Evolutionary conservation across 37 sponge, comb jelly and placozoan genomes (phyloP), one percentile per base, ranked within the genome.

Genomic region (Eunapius fragilis): DNA sequence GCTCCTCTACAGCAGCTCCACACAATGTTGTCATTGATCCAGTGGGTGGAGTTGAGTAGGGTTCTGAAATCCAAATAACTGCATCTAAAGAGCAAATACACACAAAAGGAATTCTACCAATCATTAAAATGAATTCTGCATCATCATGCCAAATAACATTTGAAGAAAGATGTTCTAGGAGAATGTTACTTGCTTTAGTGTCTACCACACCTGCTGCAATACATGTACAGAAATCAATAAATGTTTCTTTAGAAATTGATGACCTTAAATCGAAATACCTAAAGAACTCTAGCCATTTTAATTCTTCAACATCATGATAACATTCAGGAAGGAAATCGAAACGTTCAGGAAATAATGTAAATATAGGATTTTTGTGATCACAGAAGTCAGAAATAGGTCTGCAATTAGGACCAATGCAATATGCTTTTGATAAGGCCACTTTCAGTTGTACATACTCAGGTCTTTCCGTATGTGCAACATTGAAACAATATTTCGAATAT

Each of bases 241-340:
- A 89, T 35, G 84, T 85, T 48, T 67, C n/a, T n/a, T 79, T 28
- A 7, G 72, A 69, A 6, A 85, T 5, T 3, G 47, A 25, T 25
- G 22, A 25, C 25, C 50, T 69, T 19, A 90, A 38, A 25, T 72
- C 78, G 22, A 85, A 34, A 0, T 74, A 30, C 36, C 22, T 38
- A 19, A 90, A 90, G 34, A 90, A 90, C 4, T 26, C 67, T 35
- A 86, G n/a, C 91, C 91, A 90, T 31, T 77, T 25, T n/a, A 22
- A 24, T 37, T 69, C 25, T 26, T 24, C 11, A 35, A 35, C 48
- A 12, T 38, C 68, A 36, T 50, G 69, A 37, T 76, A 90, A 2
- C 26, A 38, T 58, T 76, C 79, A n/a, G 81, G 76, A 11, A 86
- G 76, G 47, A 86, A 81, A 28, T 47, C 6, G 35, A 86, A 90